phyloP scores from a whole-genome alignment of 2,797 vertebrate species.

The Loriculus beryllinus region DNA sequence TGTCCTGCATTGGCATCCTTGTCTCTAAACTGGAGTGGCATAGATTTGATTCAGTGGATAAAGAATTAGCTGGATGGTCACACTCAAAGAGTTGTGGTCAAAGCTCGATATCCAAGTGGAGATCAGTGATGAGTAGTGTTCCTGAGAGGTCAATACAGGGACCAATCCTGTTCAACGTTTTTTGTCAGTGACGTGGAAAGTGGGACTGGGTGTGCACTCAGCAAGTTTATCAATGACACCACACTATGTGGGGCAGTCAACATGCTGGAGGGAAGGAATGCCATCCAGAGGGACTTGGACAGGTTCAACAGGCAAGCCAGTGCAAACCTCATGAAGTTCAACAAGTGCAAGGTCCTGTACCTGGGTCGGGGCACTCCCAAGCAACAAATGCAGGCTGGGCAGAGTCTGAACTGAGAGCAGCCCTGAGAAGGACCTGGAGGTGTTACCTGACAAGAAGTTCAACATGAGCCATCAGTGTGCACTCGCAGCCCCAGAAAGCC shows the following conservation, averaged over 20 bases:
- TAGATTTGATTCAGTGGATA: not conserved
- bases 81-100: not conserved
- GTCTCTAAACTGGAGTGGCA: not conserved
- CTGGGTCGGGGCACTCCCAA: not conserved
- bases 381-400: not conserved
- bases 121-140: not conserved
- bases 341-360: not conserved
- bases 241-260: not conserved
- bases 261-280: not conserved
- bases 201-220: not conserved
- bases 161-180: not conserved
- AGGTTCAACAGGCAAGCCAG: not conserved
- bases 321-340: not conserved
- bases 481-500: not conserved
- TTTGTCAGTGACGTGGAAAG: not conserved
- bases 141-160: not conserved
- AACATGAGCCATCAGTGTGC: not conserved
- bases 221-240: not conserved
- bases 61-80: not conserved
- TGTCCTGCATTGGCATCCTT: not conserved
- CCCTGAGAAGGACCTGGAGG: not conserved
- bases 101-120: not conserved
- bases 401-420: not conserved
- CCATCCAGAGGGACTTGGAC: not conserved
- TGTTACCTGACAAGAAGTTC: not conserved